Evolutionary conservation across 2,113 vertebrate species (phyloP).

Genomic region (Halcyon malimbica): DNA sequence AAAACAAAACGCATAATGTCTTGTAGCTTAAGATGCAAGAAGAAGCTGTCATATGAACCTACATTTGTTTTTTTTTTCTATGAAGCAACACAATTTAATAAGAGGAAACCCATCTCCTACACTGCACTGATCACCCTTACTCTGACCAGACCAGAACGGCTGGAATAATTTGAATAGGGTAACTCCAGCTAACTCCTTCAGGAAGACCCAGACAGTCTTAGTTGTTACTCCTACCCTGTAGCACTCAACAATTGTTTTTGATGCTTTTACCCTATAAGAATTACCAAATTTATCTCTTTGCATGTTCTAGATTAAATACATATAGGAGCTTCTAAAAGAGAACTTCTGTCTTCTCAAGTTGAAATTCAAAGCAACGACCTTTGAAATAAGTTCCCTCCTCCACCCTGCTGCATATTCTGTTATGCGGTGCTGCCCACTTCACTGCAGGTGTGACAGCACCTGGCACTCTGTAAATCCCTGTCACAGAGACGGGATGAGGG

Average conservation of each 20-base stretch:
- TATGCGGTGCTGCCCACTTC: neutral
- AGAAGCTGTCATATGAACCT: neutral
- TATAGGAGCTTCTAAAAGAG: neutral
- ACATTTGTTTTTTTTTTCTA: neutral
- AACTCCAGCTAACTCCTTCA: neutral
- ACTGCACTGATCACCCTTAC: neutral
- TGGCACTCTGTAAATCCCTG: neutral
- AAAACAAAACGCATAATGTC: neutral
- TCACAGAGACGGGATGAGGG: neutral
- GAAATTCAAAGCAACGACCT: neutral
- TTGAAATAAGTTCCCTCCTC: neutral
- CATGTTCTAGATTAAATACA: neutral
- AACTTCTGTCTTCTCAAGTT: neutral
- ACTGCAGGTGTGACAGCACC: neutral
- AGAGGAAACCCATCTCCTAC: neutral
- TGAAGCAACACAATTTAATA: neutral
- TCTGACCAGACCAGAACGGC: neutral
- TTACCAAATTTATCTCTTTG: neutral
- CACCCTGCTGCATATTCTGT: neutral
- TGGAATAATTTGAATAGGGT: neutral
- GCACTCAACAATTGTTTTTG: neutral
- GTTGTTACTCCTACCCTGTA: neutral
- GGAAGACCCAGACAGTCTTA: neutral
- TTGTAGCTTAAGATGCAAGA: neutral
- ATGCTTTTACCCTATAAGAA: neutral